Base-by-base conservation (phyloP, 2,113 vertebrate genomes). In the Prionailurus viverrinus region DNA sequence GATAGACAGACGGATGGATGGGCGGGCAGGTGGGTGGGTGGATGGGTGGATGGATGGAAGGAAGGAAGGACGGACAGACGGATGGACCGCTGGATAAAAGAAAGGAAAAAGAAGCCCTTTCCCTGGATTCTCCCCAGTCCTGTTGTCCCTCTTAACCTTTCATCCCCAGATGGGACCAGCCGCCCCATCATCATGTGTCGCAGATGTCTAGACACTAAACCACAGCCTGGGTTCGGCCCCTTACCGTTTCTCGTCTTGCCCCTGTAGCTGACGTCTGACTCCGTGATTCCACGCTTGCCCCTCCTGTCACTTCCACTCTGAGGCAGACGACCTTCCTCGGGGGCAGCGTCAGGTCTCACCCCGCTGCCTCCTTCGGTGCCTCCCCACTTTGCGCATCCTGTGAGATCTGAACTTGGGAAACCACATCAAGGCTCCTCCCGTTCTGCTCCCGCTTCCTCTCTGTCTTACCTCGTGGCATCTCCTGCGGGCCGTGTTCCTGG, bases 131-230 rank as follows among this genome's bases (percentile, higher is more conserved):
- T 74, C 55, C 18, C 21, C 36, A 5, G 36, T 41, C 7, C 29
- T 65, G 12, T n/a, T 1, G 1, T 31, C 45, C 55, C 36, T 80
- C 25, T 48, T 61, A 31, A 29, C 13, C 81, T 69, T 23, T n/a
- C 13, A 16, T 39, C 48, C 48, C 14, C 53, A 18, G 36, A 3
- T 5, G n/a, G 41, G 33, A 25, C 4, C 55, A 31, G 55, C 33
- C 14, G 12, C 23, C 66, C 29, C 27, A 3, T 8, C 23, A 7
- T 25, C 0, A 0, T 4, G 14, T 76, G 79, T 12, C 1, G 1
- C 1, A 2, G 68, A 31, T 53, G 45, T 69, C 11, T 3, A 12
- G 58, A 31, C 5, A 1, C 29, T 10, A 19, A 5, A 2, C 89
- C 16, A 2, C 31, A 51, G 23, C 14, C 78, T 12, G 2, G 11